Base-by-base conservation (phyloP, 30 jellyfish, hydroid and myxozoan species). In the Turritopsis dohrnii region DNA sequence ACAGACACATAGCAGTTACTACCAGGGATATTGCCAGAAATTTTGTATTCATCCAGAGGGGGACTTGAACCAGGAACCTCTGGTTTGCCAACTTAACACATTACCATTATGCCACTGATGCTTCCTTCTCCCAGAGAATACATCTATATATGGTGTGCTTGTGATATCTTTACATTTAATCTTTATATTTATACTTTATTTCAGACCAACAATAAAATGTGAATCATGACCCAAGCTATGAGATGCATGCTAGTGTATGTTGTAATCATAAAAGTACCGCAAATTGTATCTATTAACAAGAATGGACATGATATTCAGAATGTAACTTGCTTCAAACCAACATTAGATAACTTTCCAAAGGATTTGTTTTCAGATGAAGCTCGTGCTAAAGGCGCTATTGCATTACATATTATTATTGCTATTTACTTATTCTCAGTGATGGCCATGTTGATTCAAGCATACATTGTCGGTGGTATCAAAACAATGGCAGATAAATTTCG, bases 401-500 rank as follows among this genome's bases (percentile, higher is more conserved):
- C 79, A 22, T 30, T 79, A 24, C 85, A 79, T 52, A 21, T 30
- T 7, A 77, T 29, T 21, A 52, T 79, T n/a, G 79, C 85, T 17
- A 79, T 79, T 0, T 79, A 79, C 80, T 21, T 79, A 21, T 79
- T 79, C 52, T 29, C 80, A 22, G 13, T 79, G 52, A 20, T 79
- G 53, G 79, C 85, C 22, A n/a, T 79, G 30, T 23, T 79, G 29
- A 53, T 79, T 20, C 79, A 79, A 79, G 85, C 85, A 8, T 79
- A 79, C 52, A 23, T 79, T 31, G 52, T 79, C 18, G 85, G 85
- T 52, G 76, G 80, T 24, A 79, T 79, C 29, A 79, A 79, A 79
- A 79, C 85, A 52, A 30, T 79, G 76, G 85, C 85, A 16, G 85
- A 79, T 79, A 53, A 52, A 16, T 79, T 79, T 53, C 85, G 85